Evolutionary conservation across 2,113 vertebrate genomes (phyloP), one percentile per base, ranked within the genome.

Genomic region (Recurvirostra avosetta): DNA sequence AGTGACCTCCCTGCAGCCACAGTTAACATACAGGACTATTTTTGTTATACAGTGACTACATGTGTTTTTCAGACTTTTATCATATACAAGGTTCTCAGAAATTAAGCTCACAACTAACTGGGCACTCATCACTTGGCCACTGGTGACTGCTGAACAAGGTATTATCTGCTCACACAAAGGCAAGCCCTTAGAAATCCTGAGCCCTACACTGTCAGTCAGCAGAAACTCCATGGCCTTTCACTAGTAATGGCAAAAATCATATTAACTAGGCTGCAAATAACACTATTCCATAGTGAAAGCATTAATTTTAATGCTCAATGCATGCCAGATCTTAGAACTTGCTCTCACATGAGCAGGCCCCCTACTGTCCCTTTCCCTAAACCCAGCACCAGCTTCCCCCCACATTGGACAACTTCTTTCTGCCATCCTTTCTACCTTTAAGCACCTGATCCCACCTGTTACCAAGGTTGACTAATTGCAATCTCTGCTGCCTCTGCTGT

Each of bases 171-270:
- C 10, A 47, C 30, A 14, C 29, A 82, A 68, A 86, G 56, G 18
- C 47, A 90, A 86, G 6, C 3, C 25, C 52, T 15, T 25, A 67
- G n/a, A 67, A 90, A 61, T 65, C 26, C 43, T 65, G n/a, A 78
- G 30, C 4, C 8, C 12, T 55, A 20, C 2, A 3, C 22, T 50
- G 20, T 23, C 34, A 72, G 17, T 14, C 32, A 72, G 34, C 13
- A 72, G 36, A 62, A 89, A 43, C 0, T 3, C 15, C 52, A 67
- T 0, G 0, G 18, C 3, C n/a, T 49, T 58, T 62, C 21, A 8
- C 1, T 55, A 79, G 8, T 7, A 82, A 75, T 8, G 29, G 9
- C 8, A 75, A 83, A 78, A 79, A 47, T 29, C 5, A 10, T 21
- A 53, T 71, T 88, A 55, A 50, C 22, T 26, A 29, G 41, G 16